Conservation (phyloP, 2,113 vertebrate genomes). For the Neotoma lepida region DNA sequence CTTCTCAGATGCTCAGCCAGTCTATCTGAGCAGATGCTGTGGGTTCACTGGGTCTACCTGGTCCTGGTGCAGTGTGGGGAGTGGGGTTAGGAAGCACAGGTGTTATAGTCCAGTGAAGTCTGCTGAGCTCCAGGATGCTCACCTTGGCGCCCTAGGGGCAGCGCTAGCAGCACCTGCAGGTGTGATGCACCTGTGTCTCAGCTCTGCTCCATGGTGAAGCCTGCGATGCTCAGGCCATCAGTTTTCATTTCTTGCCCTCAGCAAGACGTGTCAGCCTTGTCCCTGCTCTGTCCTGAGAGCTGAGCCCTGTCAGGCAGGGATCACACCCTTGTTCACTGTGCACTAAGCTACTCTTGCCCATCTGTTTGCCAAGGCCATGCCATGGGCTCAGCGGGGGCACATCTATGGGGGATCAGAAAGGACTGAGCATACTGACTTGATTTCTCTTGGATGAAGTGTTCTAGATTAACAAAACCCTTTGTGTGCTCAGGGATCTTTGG, state of each 20-base stretch:
- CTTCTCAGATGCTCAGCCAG: no score
- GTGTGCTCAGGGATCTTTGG: background rate
- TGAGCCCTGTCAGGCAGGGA: background rate
- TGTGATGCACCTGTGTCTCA: no score
- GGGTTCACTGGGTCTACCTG: background rate
- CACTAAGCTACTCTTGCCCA: background rate
- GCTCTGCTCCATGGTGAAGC: background rate
- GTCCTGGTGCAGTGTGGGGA: background rate
- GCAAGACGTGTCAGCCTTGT: background rate
- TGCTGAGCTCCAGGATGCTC: accelerated
- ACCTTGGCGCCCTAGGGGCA: background rate
- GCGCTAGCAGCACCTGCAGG: background rate
- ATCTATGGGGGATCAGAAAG: background rate
- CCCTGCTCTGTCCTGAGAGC: background rate
- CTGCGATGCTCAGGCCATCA: accelerated
- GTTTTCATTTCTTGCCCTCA: background rate
- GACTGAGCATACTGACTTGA: background rate
- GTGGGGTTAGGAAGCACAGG: background rate
- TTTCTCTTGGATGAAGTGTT: background rate
- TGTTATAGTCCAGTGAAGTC: accelerated
- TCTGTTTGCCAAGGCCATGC: background rate
- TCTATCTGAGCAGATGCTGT: accelerated
- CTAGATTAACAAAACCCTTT: background rate
- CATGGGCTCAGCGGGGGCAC: accelerated
- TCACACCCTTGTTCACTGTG: background rate